phyloP scores from a whole-genome alignment of 1,140 invertebrate species.

The Battus philenor region DNA sequence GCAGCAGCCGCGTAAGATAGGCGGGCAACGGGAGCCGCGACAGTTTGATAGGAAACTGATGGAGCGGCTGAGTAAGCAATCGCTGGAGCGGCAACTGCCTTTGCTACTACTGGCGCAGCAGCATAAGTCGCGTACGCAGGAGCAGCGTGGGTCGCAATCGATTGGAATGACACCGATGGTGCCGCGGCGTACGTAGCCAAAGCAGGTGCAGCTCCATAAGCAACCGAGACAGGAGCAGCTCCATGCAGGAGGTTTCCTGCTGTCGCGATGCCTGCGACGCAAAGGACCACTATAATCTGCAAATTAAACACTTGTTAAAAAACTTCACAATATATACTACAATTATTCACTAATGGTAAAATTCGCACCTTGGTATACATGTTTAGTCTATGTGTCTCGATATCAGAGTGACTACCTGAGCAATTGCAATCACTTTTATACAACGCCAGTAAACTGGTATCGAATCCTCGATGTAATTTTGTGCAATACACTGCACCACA shows the following conservation, averaged over 20 bases:
- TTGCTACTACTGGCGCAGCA: constrained; percentile 17
- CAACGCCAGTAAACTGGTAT: constrained; percentile 30
- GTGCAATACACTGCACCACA: constrained; percentile 23
- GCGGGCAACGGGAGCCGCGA: constrained; percentile 19
- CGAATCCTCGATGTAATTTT: constrained; percentile 30
- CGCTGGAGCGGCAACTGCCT: constrained; percentile 24
- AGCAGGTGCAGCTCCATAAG: constrained; percentile 9
- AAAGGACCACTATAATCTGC: constrained; percentile 30
- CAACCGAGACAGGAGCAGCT: background rate
- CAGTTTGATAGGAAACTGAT: constrained; percentile 30
- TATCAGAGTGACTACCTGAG: constrained; percentile 28
- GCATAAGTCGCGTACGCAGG: constrained; percentile 17
- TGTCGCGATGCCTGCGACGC: constrained; percentile 32
- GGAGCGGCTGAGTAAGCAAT: constrained; percentile 32
- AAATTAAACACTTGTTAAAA: constrained; percentile 13
- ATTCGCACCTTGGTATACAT: constrained; percentile 39
- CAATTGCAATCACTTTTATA: constrained; percentile 38
- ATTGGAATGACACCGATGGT: background rate
- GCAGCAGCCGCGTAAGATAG: constrained; percentile 27
- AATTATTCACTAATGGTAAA: background rate
- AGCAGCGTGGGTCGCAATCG: constrained; percentile 12
- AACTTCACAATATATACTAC: background rate
- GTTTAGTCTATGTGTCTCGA: constrained; percentile 24
- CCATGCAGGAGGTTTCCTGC: constrained; percentile 33
- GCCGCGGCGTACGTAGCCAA: constrained; percentile 1